phyloP scores from a whole-genome alignment of 2,888 invertebrate genomes.

The Ornithoptera priamus region DNA sequence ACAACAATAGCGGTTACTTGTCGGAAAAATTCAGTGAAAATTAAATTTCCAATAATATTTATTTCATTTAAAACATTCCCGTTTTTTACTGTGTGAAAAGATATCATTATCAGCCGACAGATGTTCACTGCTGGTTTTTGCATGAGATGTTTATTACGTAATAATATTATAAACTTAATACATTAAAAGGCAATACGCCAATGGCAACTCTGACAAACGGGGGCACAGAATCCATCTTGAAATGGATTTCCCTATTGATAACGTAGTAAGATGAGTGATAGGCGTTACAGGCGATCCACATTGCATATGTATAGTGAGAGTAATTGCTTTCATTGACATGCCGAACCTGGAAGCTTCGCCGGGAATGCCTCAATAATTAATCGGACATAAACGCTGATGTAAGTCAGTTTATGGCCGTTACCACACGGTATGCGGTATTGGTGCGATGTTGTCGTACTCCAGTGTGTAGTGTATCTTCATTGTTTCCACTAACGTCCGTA shows the following conservation, averaged over 20 bases:
- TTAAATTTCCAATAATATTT: too few species aligned
- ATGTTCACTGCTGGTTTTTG: too few species aligned
- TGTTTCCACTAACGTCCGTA: conserved; percentile 26
- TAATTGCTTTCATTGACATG: conserved; percentile 76
- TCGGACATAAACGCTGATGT: conserved; percentile 59
- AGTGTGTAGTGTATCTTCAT: conserved; percentile 22
- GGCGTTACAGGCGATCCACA: conserved; percentile 37
- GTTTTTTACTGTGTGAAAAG: too few species aligned
- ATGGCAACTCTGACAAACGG: conserved; percentile 11
- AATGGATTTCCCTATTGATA: conserved; percentile 51
- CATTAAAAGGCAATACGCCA: too few species aligned
- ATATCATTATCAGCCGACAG: too few species aligned
- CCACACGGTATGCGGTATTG: conserved; percentile 24
- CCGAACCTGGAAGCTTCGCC: conserved; percentile 51
- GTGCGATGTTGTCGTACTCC: conserved; percentile 14
- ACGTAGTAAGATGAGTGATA: conserved; percentile 40
- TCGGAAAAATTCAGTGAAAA: too few species aligned
- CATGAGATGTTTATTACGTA: too few species aligned
- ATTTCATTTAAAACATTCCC: too few species aligned
- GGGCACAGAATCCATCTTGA: conserved; percentile 37
- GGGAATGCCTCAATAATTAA: conserved; percentile 73
- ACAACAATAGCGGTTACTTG: too few species aligned
- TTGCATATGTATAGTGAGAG: conserved; percentile 50
- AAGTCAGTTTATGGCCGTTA: conserved; percentile 52
- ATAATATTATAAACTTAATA: too few species aligned